Percentiles rank a stretch among this genome's conserved stretches.
phyloP scores from a whole-genome alignment of 35 echinoderm and acorn worm species.

The Heliocidaris erythrogramma region DNA sequence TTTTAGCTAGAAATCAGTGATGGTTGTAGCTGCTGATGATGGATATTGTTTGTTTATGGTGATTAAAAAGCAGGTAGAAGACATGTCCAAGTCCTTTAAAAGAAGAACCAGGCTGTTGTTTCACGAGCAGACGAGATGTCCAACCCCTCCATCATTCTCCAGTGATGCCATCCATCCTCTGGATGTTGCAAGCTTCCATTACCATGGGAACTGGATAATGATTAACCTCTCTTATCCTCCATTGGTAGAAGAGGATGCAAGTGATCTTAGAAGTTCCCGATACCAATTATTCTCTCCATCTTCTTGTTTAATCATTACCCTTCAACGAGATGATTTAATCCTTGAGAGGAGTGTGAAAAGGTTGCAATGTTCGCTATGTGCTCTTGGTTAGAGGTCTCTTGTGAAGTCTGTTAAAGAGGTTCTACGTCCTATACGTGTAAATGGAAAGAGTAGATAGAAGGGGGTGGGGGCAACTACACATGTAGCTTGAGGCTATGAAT shows the following conservation, averaged over 20 bases:
- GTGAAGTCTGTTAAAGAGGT: neutral
- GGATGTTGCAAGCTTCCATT: neutral
- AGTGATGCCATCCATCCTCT: neutral
- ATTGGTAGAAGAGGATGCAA: neutral
- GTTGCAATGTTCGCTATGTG: neutral
- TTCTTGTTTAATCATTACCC: neutral
- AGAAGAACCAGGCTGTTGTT: neutral
- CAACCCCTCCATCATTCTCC: neutral
- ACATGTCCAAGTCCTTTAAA: neutral
- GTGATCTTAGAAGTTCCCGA: neutral
- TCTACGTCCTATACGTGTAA: too few relatives aligned
- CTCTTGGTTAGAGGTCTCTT: too few relatives aligned
- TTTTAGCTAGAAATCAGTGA: too few relatives aligned
- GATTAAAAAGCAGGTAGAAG: neutral
- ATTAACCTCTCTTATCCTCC: neutral
- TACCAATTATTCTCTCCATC: neutral
- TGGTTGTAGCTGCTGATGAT: too few relatives aligned
- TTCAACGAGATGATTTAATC: neutral
- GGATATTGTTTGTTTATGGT: neutral
- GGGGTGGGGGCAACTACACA: too few relatives aligned
- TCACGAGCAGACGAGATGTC: neutral
- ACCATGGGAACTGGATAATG: neutral
- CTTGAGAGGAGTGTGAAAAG: constrained; percentile 8
- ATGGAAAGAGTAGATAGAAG: too few relatives aligned
- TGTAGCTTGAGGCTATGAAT: too few relatives aligned